Base-by-base conservation (phyloP, 2,113 vertebrate genomes). In the Condylura cristata region DNA sequence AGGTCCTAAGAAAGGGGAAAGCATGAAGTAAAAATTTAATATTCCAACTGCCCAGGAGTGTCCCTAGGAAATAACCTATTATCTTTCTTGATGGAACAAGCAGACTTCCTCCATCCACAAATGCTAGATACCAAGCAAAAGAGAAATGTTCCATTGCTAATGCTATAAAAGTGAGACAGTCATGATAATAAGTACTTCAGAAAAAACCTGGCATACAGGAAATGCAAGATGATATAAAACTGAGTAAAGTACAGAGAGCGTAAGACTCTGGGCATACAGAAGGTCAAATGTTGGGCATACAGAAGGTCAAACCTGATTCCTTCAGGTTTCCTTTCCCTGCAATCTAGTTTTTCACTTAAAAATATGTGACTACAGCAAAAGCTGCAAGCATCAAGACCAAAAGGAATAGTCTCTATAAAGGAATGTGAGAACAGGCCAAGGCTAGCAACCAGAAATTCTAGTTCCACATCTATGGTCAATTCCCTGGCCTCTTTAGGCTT, bases 261-360 rank as follows among this genome's bases (percentile, higher is more conserved):
- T 3, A 71, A 41, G 28, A 78, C 8, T 32, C 44, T 14, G 4
- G 34, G 70, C 44, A 65, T 11, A 6, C 17, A 58, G 13, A 88
- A 79, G 28, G 68, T 30, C 66, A 82, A 75, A 48, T 26, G 17
- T 6, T 24, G 70, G 24, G 53, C 63, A 65, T 11, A 6, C 17
- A 58, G 13, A 88, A 79, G 28, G 68, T 30, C 66, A 82, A 75
- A 48, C 0, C 41, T 24, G 16, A 86, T 32, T 46, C 66, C 53
- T n/a, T 12, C 20, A 46, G 48, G 46, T 18, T 72, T 91, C 41
- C 58, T 65, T 66, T 48, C 58, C 32, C n/a, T 74, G 83, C 24
- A 86, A 86, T 71, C 86, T 74, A 75, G 79, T 44, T 87, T 63
- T 75, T 30, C 32, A 88, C 79, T 84, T 93, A 58, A 13, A 87